Evolutionary conservation across 2,888 invertebrate genomes (phyloP), one percentile per base, ranked within the genome.

Genomic region (Nipponacmea schrenckii): DNA sequence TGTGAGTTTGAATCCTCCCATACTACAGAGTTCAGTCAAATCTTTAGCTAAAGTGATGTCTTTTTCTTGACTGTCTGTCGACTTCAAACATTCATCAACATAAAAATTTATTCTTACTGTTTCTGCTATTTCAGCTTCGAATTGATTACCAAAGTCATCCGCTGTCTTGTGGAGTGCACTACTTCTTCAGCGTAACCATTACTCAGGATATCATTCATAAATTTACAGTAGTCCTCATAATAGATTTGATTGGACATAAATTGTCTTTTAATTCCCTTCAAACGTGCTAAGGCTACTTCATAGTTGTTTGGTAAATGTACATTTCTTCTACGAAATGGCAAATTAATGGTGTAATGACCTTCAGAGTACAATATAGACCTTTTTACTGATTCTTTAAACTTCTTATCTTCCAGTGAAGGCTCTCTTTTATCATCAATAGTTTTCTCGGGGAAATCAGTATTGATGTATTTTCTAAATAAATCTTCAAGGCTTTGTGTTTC

Each of bases 1-100:
- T 5, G 44, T 46, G n/a, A 72, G 39, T 26, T 67, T 64, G 62
- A 73, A 73, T 62, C 72, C 67, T 62, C 72, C 69, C 20, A 62
- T 69, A 26, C 48, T 64, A 64, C 1, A 46, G 14, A 50, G 50
- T 50, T 50, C 20, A 20, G 50, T n/a, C 20, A 50, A 50, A 50
- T 50, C 20, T 7, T 31, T 31, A 31, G 31, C 39, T 39, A 20
- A 39, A 12, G 39, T 62, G 12, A 62, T 65, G 17, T 44, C 69
- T 56, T 72, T 31, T 15, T 62, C 24, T 20, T 24, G 66, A 15
- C 66, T 67, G 2, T n/a, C 62, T 39, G 67, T 27, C 12, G 71
- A 71, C 20, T 31, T 26, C n/a, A 68, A 50, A 45, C 68, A 67
- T 27, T 73, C 73, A 48, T 73, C 68, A 15, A 73, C 73, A 39